Conservation (phyloP, 1,140 invertebrate genomes). For the Melanaphis sacchari region DNA sequence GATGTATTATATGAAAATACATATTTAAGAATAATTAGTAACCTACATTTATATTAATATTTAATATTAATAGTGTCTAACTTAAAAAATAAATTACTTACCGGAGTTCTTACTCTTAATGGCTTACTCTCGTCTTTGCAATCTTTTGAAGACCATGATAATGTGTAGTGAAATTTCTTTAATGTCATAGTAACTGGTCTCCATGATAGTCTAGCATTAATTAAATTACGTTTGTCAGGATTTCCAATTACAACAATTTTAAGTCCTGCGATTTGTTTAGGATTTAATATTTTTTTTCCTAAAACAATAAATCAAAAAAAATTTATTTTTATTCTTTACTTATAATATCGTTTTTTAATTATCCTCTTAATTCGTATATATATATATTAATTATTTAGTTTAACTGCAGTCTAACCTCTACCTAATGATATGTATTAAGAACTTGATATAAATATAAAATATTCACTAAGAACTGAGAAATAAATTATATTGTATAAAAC, state of each 20-base stretch:
- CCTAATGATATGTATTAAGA: background rate
- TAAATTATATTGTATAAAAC: background rate
- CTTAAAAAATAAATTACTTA: conserved; percentile 6
- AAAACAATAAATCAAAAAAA: background rate
- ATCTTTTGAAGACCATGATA: background rate
- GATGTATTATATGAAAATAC: background rate
- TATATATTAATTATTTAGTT: background rate
- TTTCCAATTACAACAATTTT: background rate
- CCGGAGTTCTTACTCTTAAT: background rate
- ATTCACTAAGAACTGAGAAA: background rate
- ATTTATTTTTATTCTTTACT: background rate
- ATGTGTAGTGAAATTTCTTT: background rate
- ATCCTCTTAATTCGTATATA: too few species aligned
- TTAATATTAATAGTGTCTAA: background rate
- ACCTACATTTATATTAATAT: too few species aligned
- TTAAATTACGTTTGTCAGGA: background rate
- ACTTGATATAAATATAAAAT: background rate
- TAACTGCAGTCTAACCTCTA: background rate
- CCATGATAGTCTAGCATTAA: conserved; percentile 26
- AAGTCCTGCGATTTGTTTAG: conserved; percentile 4
- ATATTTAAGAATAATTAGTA: too few species aligned
- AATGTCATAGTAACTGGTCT: background rate
- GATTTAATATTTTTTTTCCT: background rate
- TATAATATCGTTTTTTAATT: too few species aligned
- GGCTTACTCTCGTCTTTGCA: background rate